A percentile compares a stretch with the other conserved stretches of the same genome.
phyloP scores from a whole-genome alignment of 2,113 vertebrate genomes.

The Chaenocephalus aceratus region DNA sequence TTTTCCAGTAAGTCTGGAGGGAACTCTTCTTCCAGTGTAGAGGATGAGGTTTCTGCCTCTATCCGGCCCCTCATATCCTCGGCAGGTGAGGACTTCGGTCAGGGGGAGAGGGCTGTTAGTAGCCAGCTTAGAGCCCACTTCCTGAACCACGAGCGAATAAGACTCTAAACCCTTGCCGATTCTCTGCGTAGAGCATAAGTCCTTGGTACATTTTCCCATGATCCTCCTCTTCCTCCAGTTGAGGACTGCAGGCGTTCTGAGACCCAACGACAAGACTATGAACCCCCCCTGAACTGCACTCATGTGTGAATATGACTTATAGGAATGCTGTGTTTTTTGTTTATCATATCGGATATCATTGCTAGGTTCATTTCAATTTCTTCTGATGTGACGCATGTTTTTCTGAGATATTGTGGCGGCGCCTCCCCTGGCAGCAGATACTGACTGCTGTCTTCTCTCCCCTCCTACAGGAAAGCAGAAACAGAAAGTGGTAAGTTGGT shows the following conservation, averaged over 20 bases:
- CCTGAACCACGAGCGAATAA: constrained; percentile 51
- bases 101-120: constrained; percentile 66
- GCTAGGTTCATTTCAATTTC: constrained; percentile 63
- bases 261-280: constrained; percentile 78
- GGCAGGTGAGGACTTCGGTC: constrained; percentile 86
- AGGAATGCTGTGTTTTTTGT: constrained; percentile 42
- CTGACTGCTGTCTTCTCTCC: constrained; percentile 80
- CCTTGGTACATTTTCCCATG: constrained; percentile 77
- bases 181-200: constrained; percentile 79
- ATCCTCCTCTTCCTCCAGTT: constrained; percentile 84
- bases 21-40: constrained; percentile 97
- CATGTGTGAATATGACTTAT: constrained; percentile 78
- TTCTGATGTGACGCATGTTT: constrained; percentile 32
- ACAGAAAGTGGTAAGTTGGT: constrained; percentile 98
- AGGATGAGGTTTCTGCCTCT: constrained; percentile 97
- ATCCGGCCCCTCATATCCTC: constrained; percentile 93
- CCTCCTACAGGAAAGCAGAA: constrained; percentile 97
- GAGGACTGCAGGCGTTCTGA: constrained; percentile 83
- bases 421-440: constrained; percentile 31
- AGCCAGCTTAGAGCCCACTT: constrained; percentile 49
- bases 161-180: constrained; percentile 65
- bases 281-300: constrained; percentile 74
- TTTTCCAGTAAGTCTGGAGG: constrained; percentile 95
- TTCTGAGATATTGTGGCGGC: constrained; percentile 30
- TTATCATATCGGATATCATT: constrained; percentile 45